Evolutionary conservation across 2,797 vertebrate genomes (phyloP).

Genomic region (Cossypha niveicapilla): DNA sequence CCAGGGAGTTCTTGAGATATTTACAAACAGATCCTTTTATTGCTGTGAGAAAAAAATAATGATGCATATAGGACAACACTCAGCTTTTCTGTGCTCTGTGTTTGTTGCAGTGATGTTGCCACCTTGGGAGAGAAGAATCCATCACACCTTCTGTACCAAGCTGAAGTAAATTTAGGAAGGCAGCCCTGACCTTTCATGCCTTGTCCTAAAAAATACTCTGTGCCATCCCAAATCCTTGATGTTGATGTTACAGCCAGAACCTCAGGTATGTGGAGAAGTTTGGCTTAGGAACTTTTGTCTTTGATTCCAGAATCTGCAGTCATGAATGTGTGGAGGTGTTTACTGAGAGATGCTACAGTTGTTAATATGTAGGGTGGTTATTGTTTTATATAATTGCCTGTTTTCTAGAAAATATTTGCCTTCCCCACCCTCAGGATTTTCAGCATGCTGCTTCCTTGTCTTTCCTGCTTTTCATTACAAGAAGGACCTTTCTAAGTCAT

Average conservation of each 20-base stretch:
- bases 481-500: background rate
- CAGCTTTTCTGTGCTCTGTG: background rate
- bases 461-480: background rate
- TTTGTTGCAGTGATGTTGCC: background rate
- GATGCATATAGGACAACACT: rapidly evolving
- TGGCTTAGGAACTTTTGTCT: background rate
- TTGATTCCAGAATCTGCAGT: background rate
- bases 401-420: background rate
- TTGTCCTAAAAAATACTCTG: background rate
- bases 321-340: background rate
- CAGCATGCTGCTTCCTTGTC: background rate
- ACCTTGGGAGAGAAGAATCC: background rate
- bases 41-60: background rate
- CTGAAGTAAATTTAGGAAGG: background rate
- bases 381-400: background rate
- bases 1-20: background rate
- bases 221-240: background rate
- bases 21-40: background rate
- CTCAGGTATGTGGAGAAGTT: background rate
- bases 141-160: background rate
- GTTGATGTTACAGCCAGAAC: background rate
- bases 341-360: background rate
- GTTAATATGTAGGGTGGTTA: background rate
- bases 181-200: background rate
- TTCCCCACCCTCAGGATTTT: background rate